Evolutionary conservation across 2,113 vertebrate genomes (phyloP).

Genomic region (Epinephelus cyanopodus): DNA sequence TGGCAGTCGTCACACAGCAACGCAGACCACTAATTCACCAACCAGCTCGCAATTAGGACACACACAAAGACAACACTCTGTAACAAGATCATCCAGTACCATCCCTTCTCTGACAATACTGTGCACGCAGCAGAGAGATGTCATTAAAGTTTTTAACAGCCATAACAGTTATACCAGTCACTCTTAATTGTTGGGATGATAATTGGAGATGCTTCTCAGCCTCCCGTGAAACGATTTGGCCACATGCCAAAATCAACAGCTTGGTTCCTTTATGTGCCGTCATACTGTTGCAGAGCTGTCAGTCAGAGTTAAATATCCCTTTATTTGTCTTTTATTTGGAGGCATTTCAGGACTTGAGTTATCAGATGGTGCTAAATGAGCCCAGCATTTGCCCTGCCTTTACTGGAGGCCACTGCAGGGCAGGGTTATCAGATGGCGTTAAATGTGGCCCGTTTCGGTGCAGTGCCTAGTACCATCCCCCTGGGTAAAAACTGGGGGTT

Average conservation of each 20-base stretch:
- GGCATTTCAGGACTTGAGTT: conserved; percentile 42
- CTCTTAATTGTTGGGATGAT: conserved; percentile 19
- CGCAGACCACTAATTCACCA: not conserved
- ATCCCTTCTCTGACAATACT: not conserved
- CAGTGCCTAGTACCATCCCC: conserved; percentile 17
- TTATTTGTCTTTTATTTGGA: conserved; percentile 38
- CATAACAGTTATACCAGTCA: not conserved
- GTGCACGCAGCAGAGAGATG: not conserved
- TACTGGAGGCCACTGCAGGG: conserved; percentile 19
- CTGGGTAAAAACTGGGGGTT: conserved; percentile 33
- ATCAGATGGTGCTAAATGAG: conserved; percentile 60
- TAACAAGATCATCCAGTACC: not conserved
- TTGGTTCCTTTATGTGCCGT: conserved; percentile 9
- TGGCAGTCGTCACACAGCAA: conserved; percentile 7
- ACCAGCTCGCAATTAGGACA: conserved; percentile 5
- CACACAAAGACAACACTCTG: conserved; percentile 13
- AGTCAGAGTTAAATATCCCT: conserved; percentile 34
- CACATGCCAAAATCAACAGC: conserved; percentile 34
- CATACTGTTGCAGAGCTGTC: conserved; percentile 16
- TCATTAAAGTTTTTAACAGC: not conserved
- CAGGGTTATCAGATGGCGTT: conserved; percentile 70
- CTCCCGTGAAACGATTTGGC: conserved; percentile 30
- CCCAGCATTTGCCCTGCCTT: conserved; percentile 28
- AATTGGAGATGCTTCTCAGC: conserved; percentile 31
- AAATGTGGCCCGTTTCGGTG: conserved; percentile 57